phyloP scores from a whole-genome alignment of 2,113 vertebrate genomes.

The Actenoides lindsayi region DNA sequence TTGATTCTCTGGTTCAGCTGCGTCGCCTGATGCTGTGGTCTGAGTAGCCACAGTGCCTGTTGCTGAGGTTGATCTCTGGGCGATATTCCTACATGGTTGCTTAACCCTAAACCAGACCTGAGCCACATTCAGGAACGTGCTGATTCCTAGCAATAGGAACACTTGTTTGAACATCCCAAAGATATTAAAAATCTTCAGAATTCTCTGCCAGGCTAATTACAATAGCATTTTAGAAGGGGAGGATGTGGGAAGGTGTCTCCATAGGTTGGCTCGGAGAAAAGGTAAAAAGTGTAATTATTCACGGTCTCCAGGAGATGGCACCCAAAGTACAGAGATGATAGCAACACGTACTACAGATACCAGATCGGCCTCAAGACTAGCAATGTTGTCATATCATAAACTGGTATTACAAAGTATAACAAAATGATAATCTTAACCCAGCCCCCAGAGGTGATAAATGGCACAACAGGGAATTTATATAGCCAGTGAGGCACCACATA shows the following conservation, averaged over 20 bases:
- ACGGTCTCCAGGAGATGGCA: not conserved
- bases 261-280: not conserved
- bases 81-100: not conserved
- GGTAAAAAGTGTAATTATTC: not conserved
- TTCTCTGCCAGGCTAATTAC: no score
- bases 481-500: not conserved
- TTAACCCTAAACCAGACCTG: not conserved
- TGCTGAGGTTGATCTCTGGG: not conserved
- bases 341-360: not conserved
- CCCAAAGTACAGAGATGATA: not conserved
- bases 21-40: not conserved
- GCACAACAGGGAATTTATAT: not conserved
- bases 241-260: not conserved
- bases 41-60: not conserved
- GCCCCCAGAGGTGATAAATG: not conserved
- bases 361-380: not conserved
- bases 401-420: not conserved
- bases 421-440: not conserved
- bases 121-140: not conserved
- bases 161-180: not conserved
- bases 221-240: not conserved
- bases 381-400: not conserved
- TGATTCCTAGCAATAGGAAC: not conserved
- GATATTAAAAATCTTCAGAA: not conserved
- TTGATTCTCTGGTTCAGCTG: not conserved